phyloP scores from a whole-genome alignment of 2,113 vertebrate genomes.

The Anoplopoma fimbria region DNA sequence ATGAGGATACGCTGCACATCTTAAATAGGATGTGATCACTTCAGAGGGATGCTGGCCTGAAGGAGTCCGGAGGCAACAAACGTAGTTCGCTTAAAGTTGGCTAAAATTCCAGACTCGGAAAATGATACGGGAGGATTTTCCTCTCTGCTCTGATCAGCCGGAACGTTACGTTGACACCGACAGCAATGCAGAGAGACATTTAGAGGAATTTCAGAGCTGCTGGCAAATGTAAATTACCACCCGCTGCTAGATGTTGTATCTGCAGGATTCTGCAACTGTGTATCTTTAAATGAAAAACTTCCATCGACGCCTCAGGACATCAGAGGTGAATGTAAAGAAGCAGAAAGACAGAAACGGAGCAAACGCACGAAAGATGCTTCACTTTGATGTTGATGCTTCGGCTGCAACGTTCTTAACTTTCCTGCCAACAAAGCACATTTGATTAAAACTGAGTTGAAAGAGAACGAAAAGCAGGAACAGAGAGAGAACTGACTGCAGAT shows the following conservation, averaged over 20 bases:
- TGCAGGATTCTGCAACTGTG: slow-evolving; percentile 60
- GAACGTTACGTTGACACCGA: background rate
- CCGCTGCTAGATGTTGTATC: slow-evolving; percentile 6
- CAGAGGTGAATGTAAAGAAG: background rate
- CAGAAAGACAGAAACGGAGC: background rate
- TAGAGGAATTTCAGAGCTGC: slow-evolving; percentile 23
- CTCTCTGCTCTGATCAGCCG: slow-evolving; percentile 5
- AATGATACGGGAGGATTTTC: background rate
- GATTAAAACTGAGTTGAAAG: background rate
- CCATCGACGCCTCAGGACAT: slow-evolving; percentile 17
- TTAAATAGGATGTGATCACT: no score
- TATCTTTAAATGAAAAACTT: slow-evolving; percentile 28
- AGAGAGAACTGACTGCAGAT: background rate
- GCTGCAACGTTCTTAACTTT: slow-evolving; percentile 16
- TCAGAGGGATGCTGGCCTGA: no score
- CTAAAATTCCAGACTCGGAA: no score
- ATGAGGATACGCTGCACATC: no score
- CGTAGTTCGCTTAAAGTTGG: no score
- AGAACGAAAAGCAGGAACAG: background rate
- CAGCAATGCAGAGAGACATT: slow-evolving; percentile 24
- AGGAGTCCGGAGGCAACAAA: no score
- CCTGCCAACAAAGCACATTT: slow-evolving; percentile 33
- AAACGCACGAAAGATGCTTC: background rate
- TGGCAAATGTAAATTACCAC: slow-evolving; percentile 19
- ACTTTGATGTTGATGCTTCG: slow-evolving; percentile 15